Evolutionary conservation across 2,797 vertebrate genomes (phyloP).

Genomic region (Oryzias dopingdopingensis): DNA sequence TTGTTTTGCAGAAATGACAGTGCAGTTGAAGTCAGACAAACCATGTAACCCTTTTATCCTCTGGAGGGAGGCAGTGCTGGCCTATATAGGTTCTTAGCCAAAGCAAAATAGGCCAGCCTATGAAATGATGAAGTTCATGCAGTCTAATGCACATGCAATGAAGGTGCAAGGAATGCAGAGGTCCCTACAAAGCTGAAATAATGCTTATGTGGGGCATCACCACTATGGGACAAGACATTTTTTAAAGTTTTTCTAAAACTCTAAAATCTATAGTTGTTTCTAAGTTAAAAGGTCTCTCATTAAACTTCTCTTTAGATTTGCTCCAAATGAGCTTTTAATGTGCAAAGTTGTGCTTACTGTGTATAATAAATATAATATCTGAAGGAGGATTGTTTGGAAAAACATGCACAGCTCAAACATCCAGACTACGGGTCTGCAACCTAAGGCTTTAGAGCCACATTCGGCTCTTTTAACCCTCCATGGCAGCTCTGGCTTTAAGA

Average conservation of each 20-base stretch:
- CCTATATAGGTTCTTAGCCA: slow-evolving; percentile 9
- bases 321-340: no score
- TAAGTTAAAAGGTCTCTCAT: no score
- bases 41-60: slow-evolving; percentile 11
- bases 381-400: no score
- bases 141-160: slow-evolving; percentile 23
- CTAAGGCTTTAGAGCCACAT: no score
- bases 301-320: no score
- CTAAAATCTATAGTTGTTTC: no score
- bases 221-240: slow-evolving; percentile 4
- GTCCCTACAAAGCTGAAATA: slow-evolving; percentile 30
- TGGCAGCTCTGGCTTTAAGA: no score
- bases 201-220: slow-evolving; percentile 48
- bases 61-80: slow-evolving; percentile 4
- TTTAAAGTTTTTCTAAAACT: not conserved
- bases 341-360: no score
- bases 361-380: no score
- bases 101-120: slow-evolving; percentile 38
- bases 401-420: no score
- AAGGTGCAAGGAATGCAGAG: slow-evolving; percentile 49
- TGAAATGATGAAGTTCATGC: slow-evolving; percentile 24
- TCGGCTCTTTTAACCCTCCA: no score
- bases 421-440: no score
- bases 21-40: slow-evolving; percentile 22
- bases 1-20: slow-evolving; percentile 19